phyloP scores from a whole-genome alignment of 2,888 invertebrate species.

The Oligia strigilis region DNA sequence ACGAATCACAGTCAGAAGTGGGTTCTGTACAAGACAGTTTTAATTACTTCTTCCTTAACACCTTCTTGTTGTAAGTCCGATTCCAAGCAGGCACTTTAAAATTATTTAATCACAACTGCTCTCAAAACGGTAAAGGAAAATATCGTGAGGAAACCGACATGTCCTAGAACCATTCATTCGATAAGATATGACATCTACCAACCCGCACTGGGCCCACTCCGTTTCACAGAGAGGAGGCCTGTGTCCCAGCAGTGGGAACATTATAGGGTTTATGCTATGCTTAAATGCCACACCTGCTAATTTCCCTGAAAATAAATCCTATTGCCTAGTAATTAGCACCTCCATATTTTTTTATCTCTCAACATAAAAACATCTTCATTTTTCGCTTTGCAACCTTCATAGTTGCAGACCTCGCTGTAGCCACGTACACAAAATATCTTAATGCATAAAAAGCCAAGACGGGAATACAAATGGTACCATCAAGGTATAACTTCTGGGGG shows the following conservation, averaged over 20 bases:
- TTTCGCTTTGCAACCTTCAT: slow-evolving; percentile 2
- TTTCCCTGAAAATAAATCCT: neutral
- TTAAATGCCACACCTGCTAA: neutral
- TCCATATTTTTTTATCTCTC: neutral
- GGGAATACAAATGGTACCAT: slow-evolving; percentile 60
- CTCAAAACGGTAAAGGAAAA: neutral
- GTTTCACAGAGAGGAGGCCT: neutral
- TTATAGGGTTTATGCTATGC: neutral
- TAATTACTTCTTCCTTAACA: neutral
- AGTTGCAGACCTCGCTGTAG: slow-evolving; percentile 5
- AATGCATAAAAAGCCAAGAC: slow-evolving; percentile 61
- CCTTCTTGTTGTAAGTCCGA: neutral
- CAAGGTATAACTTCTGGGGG: slow-evolving; percentile 48
- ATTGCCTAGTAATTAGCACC: neutral
- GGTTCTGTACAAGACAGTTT: neutral
- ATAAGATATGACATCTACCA: neutral
- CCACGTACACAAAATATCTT: slow-evolving; percentile 63
- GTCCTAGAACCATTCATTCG: neutral
- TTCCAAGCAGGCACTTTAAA: neutral
- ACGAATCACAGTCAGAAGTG: neutral
- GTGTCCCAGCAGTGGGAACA: neutral
- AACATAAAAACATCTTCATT: slow-evolving; percentile 7
- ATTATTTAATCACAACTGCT: neutral
- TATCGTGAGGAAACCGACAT: neutral
- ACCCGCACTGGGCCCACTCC: neutral